Base-by-base conservation (phyloP, 2,888 invertebrate species). In the Brachyptera putata region DNA sequence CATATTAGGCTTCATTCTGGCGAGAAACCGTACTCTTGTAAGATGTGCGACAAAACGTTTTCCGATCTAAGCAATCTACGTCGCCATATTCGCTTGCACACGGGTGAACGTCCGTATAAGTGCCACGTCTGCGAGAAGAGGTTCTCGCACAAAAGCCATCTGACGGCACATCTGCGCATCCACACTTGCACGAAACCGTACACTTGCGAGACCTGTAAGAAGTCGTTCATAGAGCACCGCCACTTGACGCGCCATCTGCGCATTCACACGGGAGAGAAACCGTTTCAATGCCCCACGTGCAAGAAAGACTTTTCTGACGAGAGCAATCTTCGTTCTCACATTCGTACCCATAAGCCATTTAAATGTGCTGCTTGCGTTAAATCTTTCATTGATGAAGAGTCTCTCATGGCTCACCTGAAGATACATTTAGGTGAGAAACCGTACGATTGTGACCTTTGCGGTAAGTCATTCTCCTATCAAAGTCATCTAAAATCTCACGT, bases 351-450 rank as follows among this genome's bases (percentile, higher is more conserved):
- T 21, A 41, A 41, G n/a, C 41, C 41, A 14, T 41, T 41, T 16
- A 41, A 41, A 21, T 41, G 41, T 14, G 41, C 41, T 2, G 41
- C 41, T 7, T 41, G 41, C 41, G 11, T 21, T 5, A 41, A 41
- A 16, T 41, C 41, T 2, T 41, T 41, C 21, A 21, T 7, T 2
- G 41, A 41, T 21, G 41, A 41, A 41, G 41, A 41, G 16, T 2
- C 18, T 1, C n/a, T 41, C 4, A 16, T 41, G 18, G 41, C 21
- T 14, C 41, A 41, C 18, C 21, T 41, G 18, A 41, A 41, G 41
- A 41, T 41, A 18, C 41, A 41, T 41, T 21, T 41, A 7, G 41
- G 41, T 1, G 41, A 41, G 41, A 41, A 41, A n/a, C 41, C 41
- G 14, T 41, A 41, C 41, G 21, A 41, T 16, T 41, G 41, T 11